These are phyloP conservation scores for Megatriorchis doriae DNA, from an alignment of 2,113 vertebrate species.

Conservation along the genomic window DNA sequence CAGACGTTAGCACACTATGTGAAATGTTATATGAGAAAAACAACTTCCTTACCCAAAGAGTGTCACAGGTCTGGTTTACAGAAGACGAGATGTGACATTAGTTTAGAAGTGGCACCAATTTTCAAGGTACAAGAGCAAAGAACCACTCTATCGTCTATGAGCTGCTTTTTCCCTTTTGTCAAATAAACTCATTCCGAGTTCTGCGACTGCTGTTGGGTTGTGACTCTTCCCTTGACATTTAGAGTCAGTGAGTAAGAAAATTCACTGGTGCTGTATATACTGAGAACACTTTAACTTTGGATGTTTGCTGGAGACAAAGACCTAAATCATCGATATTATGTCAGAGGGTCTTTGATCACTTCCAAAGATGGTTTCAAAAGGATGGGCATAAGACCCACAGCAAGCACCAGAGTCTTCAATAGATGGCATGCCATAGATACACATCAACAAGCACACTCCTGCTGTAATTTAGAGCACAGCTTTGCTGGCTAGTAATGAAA, in stretches of 20 bases:
- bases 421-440: neutral
- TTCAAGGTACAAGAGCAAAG: neutral
- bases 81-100: neutral
- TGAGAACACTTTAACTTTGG: neutral
- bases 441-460: neutral
- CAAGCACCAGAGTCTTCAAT: neutral
- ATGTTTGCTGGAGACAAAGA: neutral
- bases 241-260: neutral
- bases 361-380: neutral
- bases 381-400: neutral
- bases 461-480: neutral
- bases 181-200: neutral
- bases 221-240: neutral
- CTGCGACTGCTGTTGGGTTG: neutral
- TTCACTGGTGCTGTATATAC: neutral
- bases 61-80: neutral
- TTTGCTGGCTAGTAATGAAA: neutral
- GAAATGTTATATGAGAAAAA: slow-evolving; percentile 4
- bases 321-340: neutral
- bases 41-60: neutral
- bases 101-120: neutral
- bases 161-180: neutral
- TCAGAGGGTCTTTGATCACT: neutral
- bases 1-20: neutral
- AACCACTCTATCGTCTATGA: neutral